Evolutionary conservation across 1,140 invertebrate genomes (phyloP).

Genomic region (Drosophila paulistorum): DNA sequence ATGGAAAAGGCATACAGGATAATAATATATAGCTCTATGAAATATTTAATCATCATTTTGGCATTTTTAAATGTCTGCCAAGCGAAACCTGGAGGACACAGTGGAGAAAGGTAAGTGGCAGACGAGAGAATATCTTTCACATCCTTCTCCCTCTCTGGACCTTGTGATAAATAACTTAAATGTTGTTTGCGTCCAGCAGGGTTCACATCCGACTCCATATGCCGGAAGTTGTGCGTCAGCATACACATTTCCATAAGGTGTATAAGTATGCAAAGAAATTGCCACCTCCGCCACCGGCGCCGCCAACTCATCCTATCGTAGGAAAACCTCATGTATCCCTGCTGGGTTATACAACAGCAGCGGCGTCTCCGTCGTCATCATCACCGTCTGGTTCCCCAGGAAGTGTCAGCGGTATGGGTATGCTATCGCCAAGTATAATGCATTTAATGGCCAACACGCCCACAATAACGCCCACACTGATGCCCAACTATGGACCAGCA

Average conservation of each 20-base stretch:
- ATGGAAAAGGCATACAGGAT: constrained; percentile 21
- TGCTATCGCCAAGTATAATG: constrained; percentile 56
- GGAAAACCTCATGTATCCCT: constrained; percentile 68
- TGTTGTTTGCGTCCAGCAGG: constrained; percentile 43
- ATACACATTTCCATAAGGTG: constrained; percentile 70
- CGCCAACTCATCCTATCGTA: constrained; percentile 15
- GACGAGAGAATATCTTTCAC: not conserved
- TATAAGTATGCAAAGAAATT: constrained; percentile 52
- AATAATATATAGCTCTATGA: constrained; percentile 4
- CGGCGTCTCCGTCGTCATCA: constrained; percentile 24
- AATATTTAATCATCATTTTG: constrained; percentile 31
- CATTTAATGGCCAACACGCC: constrained; percentile 55
- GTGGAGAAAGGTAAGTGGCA: constrained; percentile 52
- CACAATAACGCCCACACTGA: constrained; percentile 33
- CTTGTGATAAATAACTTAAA: constrained; percentile 6
- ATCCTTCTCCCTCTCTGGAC: not conserved
- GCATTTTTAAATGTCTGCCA: constrained; percentile 11
- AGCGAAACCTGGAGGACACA: constrained; percentile 42
- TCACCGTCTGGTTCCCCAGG: not conserved
- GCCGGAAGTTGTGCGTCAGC: constrained; percentile 71
- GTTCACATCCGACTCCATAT: constrained; percentile 77
- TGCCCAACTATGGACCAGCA: constrained; percentile 65
- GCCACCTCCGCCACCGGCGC: constrained; percentile 21
- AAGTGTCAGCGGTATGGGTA: constrained; percentile 19
- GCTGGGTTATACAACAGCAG: constrained; percentile 67